Base-by-base conservation (phyloP, 64 coral and sea anemone species). In the Montipora foliosa region DNA sequence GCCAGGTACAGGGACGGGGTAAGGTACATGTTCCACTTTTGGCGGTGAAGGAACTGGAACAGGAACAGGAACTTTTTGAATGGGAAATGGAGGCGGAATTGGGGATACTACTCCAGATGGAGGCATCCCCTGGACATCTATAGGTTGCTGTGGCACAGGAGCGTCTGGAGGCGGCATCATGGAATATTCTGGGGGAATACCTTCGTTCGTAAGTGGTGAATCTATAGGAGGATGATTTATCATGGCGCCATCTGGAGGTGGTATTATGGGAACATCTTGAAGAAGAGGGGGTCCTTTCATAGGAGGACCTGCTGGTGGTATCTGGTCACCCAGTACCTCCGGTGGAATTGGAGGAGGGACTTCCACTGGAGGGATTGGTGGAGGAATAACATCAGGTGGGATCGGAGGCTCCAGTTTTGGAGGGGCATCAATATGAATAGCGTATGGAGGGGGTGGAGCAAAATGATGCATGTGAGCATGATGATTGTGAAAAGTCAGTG, bases 1-100 rank as follows among this genome's bases (percentile, higher is more conserved):
- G 20, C 76, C 87, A 22, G 93, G 93, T 3, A 93, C 80, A 9
- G 98, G 92, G 3, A 99, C 87, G 4, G 97, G 97, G 75, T 87
- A 91, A 24, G 96, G 94, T 24, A 96, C 72, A 75, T 77, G 94
- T 46, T 95, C 53, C 8, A 92, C 51, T 73, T 46, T 67, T 19
- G 86, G 22, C 37, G 90, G 87, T 44, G 64, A 19, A 45, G 79
- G 83, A 64, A 98, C 84, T 0, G 94, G 82, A 7, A 95, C 79
- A 60, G 96, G 93, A 79, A 91, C 73, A 49, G 94, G 94, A 6
- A 90, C 75, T 11, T 71, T 77, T 11, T 93, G 51, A 52, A 93
- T 37, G 15, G 66, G 64, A 8, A n/a, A 91, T 71, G 79, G 90
- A 45, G 29, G 37, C 6, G 90, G 46, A 21, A 83, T 67, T 21